These are phyloP conservation scores for Ciconia nigra DNA, from an alignment of 2,797 vertebrate species.

Conservation along the genomic window DNA sequence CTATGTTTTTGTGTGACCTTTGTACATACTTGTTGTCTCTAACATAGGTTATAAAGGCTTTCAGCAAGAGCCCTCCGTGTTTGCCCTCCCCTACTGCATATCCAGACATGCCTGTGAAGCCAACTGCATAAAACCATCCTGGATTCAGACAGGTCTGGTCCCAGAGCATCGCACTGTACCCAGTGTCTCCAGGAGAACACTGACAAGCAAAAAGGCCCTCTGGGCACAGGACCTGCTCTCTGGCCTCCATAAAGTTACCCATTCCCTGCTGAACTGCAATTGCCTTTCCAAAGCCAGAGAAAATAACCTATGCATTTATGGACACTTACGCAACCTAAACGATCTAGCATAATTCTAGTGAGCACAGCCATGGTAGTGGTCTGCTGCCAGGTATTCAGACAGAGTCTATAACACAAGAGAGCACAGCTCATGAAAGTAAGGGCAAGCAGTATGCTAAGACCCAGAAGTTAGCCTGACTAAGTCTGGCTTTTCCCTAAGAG, in stretches of 20 bases:
- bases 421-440: not conserved
- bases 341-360: not conserved
- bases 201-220: not conserved
- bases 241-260: not conserved
- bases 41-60: not conserved
- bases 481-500: not conserved
- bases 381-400: not conserved
- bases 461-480: not conserved
- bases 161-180: rapidly evolving
- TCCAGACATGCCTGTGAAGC: not conserved
- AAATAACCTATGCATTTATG: not conserved
- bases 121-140: not conserved
- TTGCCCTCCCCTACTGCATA: not conserved
- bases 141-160: not conserved
- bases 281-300: not conserved
- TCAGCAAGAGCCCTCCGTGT: not conserved
- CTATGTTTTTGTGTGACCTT: not conserved
- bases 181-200: not conserved
- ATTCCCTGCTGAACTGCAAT: not conserved
- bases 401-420: not conserved
- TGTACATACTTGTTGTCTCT: not conserved
- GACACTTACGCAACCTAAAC: not conserved
- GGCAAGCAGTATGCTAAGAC: not conserved
- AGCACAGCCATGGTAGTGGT: not conserved
- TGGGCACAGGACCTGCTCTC: not conserved